A percentile compares a stretch with the other conserved stretches of the same genome.
Evolutionary conservation across 2,113 vertebrate species (phyloP).

Genomic region (Nycticorax nycticorax): DNA sequence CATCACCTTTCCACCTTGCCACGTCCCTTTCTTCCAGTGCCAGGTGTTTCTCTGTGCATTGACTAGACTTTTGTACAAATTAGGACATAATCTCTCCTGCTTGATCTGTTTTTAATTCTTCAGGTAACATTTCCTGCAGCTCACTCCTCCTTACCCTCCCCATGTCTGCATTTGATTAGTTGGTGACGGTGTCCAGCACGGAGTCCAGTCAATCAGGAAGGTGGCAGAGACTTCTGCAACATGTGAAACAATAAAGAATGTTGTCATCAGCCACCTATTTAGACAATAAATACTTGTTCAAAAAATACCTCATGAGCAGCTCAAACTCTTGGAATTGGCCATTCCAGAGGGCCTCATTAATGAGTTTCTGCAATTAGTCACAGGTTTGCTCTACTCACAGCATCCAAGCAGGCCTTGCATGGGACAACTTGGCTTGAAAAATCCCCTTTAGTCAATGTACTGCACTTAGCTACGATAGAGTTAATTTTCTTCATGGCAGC

Average conservation of each 20-base stretch:
- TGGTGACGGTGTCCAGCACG: neutral
- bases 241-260: neutral
- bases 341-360: neutral
- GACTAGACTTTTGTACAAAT: neutral
- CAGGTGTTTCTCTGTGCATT: neutral
- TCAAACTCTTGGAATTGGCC: neutral
- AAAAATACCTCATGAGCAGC: neutral
- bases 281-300: neutral
- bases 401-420: neutral
- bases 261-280: neutral
- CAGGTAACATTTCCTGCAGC: neutral
- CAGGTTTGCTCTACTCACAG: neutral
- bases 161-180: neutral
- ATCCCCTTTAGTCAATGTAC: neutral
- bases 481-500: neutral
- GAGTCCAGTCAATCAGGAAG: neutral
- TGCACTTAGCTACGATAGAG: neutral
- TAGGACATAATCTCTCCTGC: neutral
- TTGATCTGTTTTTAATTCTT: neutral
- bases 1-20: neutral
- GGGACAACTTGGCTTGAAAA: neutral
- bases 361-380: neutral
- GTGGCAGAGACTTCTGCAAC: neutral
- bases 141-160: neutral
- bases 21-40: neutral